A percentile compares a stretch with the other conserved stretches of the same genome.
phyloP scores from a whole-genome alignment of 2,797 vertebrate species.

The Simalia tracyae region DNA sequence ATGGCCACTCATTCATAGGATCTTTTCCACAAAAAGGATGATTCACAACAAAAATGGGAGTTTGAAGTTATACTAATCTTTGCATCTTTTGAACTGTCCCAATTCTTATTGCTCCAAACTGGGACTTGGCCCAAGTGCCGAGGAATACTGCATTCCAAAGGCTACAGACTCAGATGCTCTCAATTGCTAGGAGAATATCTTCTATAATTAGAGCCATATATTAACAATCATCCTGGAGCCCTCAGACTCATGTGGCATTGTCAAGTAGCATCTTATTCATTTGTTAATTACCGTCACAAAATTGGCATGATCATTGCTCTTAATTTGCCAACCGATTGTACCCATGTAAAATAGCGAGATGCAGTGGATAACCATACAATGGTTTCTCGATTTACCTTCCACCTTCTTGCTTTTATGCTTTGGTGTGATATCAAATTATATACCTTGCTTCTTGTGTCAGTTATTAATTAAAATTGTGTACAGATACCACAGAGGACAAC shows the following conservation, averaged over 20 bases:
- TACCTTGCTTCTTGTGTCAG: not conserved
- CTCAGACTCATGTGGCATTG: not conserved
- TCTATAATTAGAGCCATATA: not conserved
- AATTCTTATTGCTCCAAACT: not conserved
- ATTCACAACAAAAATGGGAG: not conserved
- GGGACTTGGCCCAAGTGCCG: not conserved
- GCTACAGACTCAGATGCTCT: not conserved
- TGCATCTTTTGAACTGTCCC: not conserved
- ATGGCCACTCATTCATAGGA: slow-evolving; percentile 33
- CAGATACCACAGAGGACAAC: not conserved
- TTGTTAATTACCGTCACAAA: not conserved
- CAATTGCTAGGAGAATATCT: not conserved
- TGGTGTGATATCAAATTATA: not conserved
- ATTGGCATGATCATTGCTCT: not conserved
- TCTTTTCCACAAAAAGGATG: slow-evolving; percentile 25
- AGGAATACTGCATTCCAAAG: not conserved
- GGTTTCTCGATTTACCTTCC: not conserved
- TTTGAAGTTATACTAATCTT: not conserved
- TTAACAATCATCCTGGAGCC: not conserved
- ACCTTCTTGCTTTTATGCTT: not conserved
- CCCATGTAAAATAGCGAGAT: not conserved
- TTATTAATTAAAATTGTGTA: not conserved
- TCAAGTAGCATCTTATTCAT: not conserved
- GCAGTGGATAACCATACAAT: not conserved
- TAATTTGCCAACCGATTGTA: not conserved